Percentiles rank a stretch among this genome's conserved stretches.
These are phyloP conservation scores for Melanostoma scalare DNA, from an alignment of 2,888 invertebrate genomes.

Conservation along the genomic window DNA sequence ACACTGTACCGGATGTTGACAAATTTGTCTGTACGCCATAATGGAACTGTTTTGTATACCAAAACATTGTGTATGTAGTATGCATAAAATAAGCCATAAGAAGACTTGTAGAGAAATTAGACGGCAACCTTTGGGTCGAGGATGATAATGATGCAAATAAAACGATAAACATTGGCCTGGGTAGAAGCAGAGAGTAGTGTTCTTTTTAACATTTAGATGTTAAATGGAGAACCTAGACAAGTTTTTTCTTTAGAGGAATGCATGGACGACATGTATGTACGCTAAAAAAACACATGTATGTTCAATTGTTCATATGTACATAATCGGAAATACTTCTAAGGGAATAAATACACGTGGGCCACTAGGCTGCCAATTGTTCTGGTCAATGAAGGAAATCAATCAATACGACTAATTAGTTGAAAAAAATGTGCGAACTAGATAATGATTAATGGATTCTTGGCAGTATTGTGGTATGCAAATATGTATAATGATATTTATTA, in stretches of 20 bases:
- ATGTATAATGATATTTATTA: too few relatives aligned
- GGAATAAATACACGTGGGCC: too few relatives aligned
- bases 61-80: neutral
- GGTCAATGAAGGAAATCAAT: too few relatives aligned
- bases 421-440: too few relatives aligned
- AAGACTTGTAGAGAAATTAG: slow-evolving; percentile 27
- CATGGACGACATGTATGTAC: too few relatives aligned
- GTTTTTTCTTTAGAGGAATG: neutral
- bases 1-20: slow-evolving; percentile 50
- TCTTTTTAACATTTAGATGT: neutral
- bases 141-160: slow-evolving; percentile 18
- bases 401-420: too few relatives aligned
- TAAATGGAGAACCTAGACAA: neutral
- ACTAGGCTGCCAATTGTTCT: too few relatives aligned
- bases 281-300: too few relatives aligned
- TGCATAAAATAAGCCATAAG: slow-evolving; percentile 8
- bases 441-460: too few relatives aligned
- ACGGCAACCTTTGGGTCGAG: slow-evolving; percentile 8
- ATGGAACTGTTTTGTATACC: slow-evolving; percentile 18
- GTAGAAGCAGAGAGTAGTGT: slow-evolving; percentile 19
- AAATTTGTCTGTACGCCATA: slow-evolving; percentile 34
- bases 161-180: slow-evolving; percentile 2
- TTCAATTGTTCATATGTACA: too few relatives aligned
- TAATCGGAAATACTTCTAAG: too few relatives aligned
- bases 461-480: too few relatives aligned